phyloP scores from a whole-genome alignment of 2,113 vertebrate species.

The Cephalopterus ornatus region DNA sequence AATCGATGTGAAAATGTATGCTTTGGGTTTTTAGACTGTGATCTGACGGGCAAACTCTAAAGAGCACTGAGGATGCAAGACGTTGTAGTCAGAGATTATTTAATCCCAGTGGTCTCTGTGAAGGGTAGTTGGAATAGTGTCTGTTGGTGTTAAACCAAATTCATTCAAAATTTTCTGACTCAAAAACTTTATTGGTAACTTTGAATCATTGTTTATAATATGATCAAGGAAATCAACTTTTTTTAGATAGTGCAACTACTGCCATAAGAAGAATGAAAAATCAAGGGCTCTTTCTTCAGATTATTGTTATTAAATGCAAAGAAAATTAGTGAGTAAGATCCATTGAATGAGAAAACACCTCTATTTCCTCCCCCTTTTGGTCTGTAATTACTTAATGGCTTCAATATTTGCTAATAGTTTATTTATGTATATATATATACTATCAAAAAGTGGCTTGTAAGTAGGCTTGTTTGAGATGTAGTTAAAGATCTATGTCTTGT shows the following conservation, averaged over 20 bases:
- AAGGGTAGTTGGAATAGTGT: neutral
- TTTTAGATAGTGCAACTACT: neutral
- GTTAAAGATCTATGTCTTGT: neutral
- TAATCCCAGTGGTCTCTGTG: neutral
- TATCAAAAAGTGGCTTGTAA: neutral
- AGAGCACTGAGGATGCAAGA: neutral
- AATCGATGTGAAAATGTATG: neutral
- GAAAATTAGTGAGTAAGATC: conserved; percentile 31
- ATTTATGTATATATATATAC: neutral
- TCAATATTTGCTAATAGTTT: neutral
- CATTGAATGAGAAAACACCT: conserved; percentile 29
- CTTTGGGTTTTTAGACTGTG: neutral
- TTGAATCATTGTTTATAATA: neutral
- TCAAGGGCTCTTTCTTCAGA: neutral
- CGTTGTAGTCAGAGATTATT: neutral
- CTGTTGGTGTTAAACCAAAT: neutral
- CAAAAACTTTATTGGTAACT: neutral
- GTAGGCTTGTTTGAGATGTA: neutral
- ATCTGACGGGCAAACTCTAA: neutral
- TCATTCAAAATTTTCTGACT: neutral
- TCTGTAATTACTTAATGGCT: conserved; percentile 38
- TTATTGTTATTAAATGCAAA: conserved; percentile 58
- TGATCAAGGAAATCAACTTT: neutral
- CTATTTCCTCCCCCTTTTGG: neutral
- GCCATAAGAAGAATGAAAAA: neutral